Base-by-base conservation (phyloP, 1,140 invertebrate species). In the Geopemphigus sp. region DNA sequence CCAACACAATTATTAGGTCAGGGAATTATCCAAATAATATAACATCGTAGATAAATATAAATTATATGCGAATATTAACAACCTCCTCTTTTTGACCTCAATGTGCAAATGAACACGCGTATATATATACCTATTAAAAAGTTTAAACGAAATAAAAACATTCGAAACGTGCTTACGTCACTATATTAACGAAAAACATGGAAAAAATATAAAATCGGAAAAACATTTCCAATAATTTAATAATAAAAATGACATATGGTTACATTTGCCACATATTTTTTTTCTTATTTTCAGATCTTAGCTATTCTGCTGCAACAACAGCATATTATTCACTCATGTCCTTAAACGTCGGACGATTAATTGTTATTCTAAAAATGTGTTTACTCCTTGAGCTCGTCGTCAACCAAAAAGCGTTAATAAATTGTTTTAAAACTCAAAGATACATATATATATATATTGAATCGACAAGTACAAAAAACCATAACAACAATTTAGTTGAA, bases 211-310 rank as follows among this genome's bases (percentile, higher is more conserved):
- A 68, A 22, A 68, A 68, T 47, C 14, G 6, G 11, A 24, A 47
- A 47, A 47, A 47, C 5, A 68, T 47, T 22, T 15, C 5, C 32
- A n/a, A 12, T 45, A 8, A 47, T 47, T 47, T 12, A 47, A 24
- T 47, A 22, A 68, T 32, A 64, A 39, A 32, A 68, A 68, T 68
- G n/a, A 15, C 64, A 68, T 68, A 47, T 68, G 64, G 64, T 68
- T 45, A 68, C 64, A 68, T 68, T 39, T 47, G 64, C 64, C 22
- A 17, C 32, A 17, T 64, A 39, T 4, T 39, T 39, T 39, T 39
- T 39, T 39, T 39, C 8, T 39, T 8, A 3, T 68, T 68, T 68
- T 15, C 39, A 47, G 64, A 68, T 39, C 64, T 68, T 68, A 19
- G 19, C 32, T 1, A 68, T 32, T 68, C 12, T 14, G 12, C 32